Conservation (phyloP, 2,888 invertebrate species). For the Seira ritae region DNA sequence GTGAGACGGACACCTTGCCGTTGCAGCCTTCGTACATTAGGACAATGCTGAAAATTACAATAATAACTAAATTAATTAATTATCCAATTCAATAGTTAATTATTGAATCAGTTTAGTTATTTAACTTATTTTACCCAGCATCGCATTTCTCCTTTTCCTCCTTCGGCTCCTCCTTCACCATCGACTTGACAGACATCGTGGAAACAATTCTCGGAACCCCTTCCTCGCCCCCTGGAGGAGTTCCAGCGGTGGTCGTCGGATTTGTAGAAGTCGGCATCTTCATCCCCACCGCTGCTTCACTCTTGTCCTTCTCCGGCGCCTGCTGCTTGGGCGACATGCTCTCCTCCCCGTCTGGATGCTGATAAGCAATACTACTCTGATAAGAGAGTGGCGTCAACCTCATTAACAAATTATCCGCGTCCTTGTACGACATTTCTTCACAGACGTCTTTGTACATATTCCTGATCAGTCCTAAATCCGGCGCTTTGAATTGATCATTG, state of each 20-base stretch:
- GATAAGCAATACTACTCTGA: slow-evolving; percentile 19
- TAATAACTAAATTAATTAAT: not conserved
- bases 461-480: slow-evolving; percentile 82
- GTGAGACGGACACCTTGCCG: slow-evolving; percentile 80
- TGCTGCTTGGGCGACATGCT: not conserved
- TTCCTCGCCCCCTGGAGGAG: too few relatives aligned
- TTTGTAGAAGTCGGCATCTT: not conserved
- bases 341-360: not conserved
- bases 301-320: not conserved
- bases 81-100: not conserved
- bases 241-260: not conserved
- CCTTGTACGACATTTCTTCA: slow-evolving; percentile 84
- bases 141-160: not conserved
- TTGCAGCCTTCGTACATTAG: slow-evolving; percentile 83
- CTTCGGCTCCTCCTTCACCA: not conserved
- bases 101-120: not conserved
- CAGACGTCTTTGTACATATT: slow-evolving; percentile 80
- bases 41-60: slow-evolving; percentile 65
- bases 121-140: not conserved
- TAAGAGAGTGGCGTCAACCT: slow-evolving; percentile 31
- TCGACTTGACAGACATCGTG: too few relatives aligned
- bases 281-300: not conserved
- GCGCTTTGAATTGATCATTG: slow-evolving; percentile 83
- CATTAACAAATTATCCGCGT: slow-evolving; percentile 89
- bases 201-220: too few relatives aligned